Percentiles rank a stretch among this genome's conserved stretches.
These are phyloP conservation scores for Bombus sylvicola DNA, from an alignment of 1,140 invertebrate genomes.

Conservation along the genomic window DNA sequence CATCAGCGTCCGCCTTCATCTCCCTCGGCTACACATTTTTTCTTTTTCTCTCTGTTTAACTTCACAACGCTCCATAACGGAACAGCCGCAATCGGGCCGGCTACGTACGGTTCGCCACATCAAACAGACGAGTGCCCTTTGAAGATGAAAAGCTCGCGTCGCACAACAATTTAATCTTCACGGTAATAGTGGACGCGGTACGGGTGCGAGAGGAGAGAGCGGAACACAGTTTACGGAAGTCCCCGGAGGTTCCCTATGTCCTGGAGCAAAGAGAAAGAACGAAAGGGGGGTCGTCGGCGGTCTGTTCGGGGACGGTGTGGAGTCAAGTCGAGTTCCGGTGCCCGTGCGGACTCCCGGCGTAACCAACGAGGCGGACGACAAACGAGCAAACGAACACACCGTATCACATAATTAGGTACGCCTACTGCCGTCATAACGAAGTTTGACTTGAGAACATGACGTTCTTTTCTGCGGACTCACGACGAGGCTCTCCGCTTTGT, in stretches of 20 bases:
- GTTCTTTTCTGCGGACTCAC: not conserved
- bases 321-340: slow-evolving; percentile 39
- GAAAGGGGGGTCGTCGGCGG: not conserved
- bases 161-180: slow-evolving; percentile 73
- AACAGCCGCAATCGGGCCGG: slow-evolving; percentile 53
- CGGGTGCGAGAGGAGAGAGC: not conserved
- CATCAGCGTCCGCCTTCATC: slow-evolving; percentile 26
- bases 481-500: not conserved
- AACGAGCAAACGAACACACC: slow-evolving; percentile 68
- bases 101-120: slow-evolving; percentile 68
- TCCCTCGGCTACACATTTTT: slow-evolving; percentile 8
- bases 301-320: not conserved
- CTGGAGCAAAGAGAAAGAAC: slow-evolving; percentile 25
- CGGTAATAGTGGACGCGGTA: slow-evolving; percentile 57
- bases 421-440: slow-evolving; percentile 54
- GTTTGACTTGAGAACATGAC: slow-evolving; percentile 44
- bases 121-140: slow-evolving; percentile 73
- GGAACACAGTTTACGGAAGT: slow-evolving; percentile 65
- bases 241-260: slow-evolving; percentile 54
- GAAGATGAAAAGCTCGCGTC: slow-evolving; percentile 74
- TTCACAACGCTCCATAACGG: slow-evolving; percentile 25
- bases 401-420: slow-evolving; percentile 72
- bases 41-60: slow-evolving; percentile 41
- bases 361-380: slow-evolving; percentile 63
- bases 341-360: not conserved